These are phyloP conservation scores for Galeopterus variegatus DNA, from an alignment of 2,113 vertebrate genomes.

Conservation along the genomic window DNA sequence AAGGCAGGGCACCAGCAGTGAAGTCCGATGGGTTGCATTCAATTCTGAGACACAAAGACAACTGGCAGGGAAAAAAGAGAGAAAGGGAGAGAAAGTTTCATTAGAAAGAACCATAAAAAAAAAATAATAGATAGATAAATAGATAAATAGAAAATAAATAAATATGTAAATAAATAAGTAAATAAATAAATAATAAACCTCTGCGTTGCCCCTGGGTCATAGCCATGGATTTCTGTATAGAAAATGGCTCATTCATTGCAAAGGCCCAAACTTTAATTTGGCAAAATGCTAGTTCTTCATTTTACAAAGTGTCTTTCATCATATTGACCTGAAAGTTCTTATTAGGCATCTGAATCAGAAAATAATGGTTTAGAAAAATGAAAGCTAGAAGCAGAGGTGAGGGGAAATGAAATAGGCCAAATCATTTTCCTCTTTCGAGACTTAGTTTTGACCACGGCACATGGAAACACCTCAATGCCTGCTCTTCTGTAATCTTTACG, in stretches of 20 bases:
- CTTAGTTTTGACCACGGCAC: constrained; percentile 38
- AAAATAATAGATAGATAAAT: not conserved
- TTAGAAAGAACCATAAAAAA: constrained; percentile 38
- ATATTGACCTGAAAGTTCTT: constrained; percentile 76
- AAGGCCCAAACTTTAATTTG: constrained; percentile 72
- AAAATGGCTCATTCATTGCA: constrained; percentile 74
- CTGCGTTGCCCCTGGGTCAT: constrained; percentile 60
- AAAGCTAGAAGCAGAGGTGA: constrained; percentile 50
- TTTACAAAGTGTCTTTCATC: constrained; percentile 72
- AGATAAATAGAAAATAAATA: no score
- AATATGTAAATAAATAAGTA: not conserved
- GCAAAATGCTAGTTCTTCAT: constrained; percentile 71
- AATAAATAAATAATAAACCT: not conserved
- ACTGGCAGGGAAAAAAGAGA: constrained; percentile 53
- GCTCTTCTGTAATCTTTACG: not conserved
- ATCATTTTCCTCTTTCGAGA: constrained; percentile 42
- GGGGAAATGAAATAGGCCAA: not conserved
- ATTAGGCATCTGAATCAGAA: constrained; percentile 75
- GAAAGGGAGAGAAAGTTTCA: constrained; percentile 31
- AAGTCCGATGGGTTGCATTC: constrained; percentile 34
- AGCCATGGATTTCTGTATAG: constrained; percentile 71
- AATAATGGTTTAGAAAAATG: constrained; percentile 77
- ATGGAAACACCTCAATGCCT: not conserved
- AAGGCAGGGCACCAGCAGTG: not conserved
- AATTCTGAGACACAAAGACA: constrained; percentile 80